A percentile compares a stretch with the other conserved stretches of the same genome.
Evolutionary conservation across 2,888 invertebrate genomes (phyloP).

Genomic region (Melinopterus prodromus): DNA sequence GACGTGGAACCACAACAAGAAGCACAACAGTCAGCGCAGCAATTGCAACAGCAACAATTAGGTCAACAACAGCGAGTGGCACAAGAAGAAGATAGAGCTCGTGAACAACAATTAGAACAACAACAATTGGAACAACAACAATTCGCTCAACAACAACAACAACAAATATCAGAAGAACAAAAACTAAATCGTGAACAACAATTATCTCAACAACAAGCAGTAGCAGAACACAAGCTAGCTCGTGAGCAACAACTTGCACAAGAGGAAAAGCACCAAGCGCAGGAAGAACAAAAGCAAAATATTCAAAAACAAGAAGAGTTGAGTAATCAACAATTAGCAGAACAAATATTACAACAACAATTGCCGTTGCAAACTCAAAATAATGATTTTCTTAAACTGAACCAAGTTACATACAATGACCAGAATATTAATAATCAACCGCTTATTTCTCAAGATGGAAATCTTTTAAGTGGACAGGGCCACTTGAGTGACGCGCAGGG

Average conservation of each 20-base stretch:
- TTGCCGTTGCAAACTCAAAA: not conserved
- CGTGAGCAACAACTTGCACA: not conserved
- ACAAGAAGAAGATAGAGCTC: not conserved
- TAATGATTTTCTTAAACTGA: not conserved
- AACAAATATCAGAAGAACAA: not conserved
- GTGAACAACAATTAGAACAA: not conserved
- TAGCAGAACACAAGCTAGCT: not conserved
- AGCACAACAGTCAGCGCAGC: conserved; percentile 26
- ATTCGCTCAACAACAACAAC: conserved; percentile 26
- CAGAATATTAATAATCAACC: not conserved
- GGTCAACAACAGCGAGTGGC: conserved; percentile 21
- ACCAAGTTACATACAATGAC: too few species aligned
- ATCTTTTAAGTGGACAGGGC: not conserved
- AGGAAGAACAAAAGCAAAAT: conserved; percentile 35
- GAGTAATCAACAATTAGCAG: not conserved
- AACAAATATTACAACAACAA: not conserved
- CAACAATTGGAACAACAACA: conserved; percentile 32
- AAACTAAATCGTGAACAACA: not conserved
- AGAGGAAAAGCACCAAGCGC: conserved; percentile 19
- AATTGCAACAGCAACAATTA: conserved; percentile 29
- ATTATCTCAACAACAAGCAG: not conserved
- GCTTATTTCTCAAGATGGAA: not conserved
- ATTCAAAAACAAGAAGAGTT: conserved; percentile 31
- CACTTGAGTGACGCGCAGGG: not conserved
- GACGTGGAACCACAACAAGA: not conserved